Conservation (phyloP, 2,797 vertebrate genomes). For the Yasuhikotakia modesta region DNA sequence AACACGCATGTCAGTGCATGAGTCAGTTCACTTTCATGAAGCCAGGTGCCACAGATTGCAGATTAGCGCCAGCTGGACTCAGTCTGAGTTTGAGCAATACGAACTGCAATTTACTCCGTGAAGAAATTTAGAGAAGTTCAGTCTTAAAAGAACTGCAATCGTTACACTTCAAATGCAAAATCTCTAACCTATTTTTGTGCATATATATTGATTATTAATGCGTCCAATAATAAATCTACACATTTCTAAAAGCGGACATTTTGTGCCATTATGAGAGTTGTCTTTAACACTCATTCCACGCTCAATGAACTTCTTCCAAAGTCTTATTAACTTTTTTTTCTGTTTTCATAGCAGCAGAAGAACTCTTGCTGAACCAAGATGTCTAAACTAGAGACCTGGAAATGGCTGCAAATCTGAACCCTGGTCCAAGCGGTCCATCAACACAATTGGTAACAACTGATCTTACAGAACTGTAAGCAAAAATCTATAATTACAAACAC, state of each 20-base stretch:
- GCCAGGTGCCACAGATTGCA: slow-evolving; percentile 32
- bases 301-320: neutral
- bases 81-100: slow-evolving; percentile 8
- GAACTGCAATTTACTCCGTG: neutral
- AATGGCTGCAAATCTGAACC: neutral
- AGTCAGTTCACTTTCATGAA: neutral
- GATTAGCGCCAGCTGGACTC: slow-evolving; percentile 39
- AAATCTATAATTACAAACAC: neutral
- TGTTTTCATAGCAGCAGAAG: neutral
- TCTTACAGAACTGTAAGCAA: neutral
- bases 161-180: neutral
- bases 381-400: neutral
- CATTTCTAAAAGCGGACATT: neutral
- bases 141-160: too few species aligned
- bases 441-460: neutral
- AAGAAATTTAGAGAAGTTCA: neutral
- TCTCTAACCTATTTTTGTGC: neutral
- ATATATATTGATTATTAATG: neutral
- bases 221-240: neutral
- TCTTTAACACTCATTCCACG: neutral
- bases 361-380: neutral
- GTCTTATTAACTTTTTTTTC: neutral
- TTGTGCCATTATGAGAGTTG: neutral
- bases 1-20: too few species aligned
- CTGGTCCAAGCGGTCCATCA: neutral